Percentiles rank a stretch among this genome's conserved stretches.
These are phyloP conservation scores for Drosophila phalerata DNA, from an alignment of 2,888 invertebrate genomes.

Conservation along the genomic window DNA sequence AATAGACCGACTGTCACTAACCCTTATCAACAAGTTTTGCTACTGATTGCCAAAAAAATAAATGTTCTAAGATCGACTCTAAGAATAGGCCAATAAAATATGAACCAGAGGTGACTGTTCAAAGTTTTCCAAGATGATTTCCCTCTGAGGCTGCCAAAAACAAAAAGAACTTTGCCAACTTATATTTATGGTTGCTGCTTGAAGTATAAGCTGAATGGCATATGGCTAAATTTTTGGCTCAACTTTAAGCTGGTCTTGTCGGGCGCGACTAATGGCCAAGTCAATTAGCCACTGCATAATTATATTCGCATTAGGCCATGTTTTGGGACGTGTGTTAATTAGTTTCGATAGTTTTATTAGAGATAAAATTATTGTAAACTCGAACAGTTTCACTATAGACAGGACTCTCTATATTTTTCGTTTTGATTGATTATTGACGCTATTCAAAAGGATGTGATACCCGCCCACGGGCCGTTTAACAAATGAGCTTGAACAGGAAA, in stretches of 20 bases:
- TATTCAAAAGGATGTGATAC: slow-evolving; percentile 40
- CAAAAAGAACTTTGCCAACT: slow-evolving; percentile 12
- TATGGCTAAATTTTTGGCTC: not conserved
- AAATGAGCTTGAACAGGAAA: slow-evolving; percentile 52
- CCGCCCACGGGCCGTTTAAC: slow-evolving; percentile 64
- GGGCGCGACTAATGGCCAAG: slow-evolving; percentile 34
- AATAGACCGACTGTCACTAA: slow-evolving; percentile 6
- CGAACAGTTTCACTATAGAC: no score
- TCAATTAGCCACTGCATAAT: slow-evolving; percentile 37
- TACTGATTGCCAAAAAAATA: slow-evolving; percentile 1
- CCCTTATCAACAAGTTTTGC: slow-evolving; percentile 26
- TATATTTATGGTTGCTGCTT: slow-evolving; percentile 22
- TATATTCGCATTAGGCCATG: slow-evolving; percentile 7
- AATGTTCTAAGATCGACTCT: slow-evolving; percentile 3
- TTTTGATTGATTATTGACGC: slow-evolving; percentile 74
- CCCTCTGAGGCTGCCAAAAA: slow-evolving; percentile 37
- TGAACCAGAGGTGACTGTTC: slow-evolving; percentile 7
- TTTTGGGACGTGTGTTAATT: slow-evolving; percentile 39
- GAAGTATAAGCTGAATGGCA: slow-evolving; percentile 1
- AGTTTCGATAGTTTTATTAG: slow-evolving; percentile 26
- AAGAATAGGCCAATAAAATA: slow-evolving; percentile 43
- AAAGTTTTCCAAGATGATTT: slow-evolving; percentile 40
- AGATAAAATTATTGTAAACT: slow-evolving; percentile 19
- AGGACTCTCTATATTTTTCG: not conserved
- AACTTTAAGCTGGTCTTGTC: slow-evolving; percentile 14